These are phyloP conservation scores for Drosophila niveifrons DNA, from an alignment of 2,888 invertebrate species.

Conservation along the genomic window DNA sequence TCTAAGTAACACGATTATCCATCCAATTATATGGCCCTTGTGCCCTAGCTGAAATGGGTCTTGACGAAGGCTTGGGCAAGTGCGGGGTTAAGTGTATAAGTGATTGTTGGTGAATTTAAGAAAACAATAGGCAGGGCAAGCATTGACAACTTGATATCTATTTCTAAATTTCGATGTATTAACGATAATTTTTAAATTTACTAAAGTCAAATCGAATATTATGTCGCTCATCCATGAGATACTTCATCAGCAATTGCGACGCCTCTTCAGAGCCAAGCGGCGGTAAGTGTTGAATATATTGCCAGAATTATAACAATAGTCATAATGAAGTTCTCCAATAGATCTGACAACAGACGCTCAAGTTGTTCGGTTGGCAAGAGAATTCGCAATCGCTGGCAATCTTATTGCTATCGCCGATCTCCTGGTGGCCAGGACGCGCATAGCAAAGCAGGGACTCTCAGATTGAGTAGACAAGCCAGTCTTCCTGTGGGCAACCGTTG, in stretches of 20 bases:
- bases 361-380: neutral
- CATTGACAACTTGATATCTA: constrained; percentile 2
- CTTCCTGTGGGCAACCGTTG: neutral
- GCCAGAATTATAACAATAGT: neutral
- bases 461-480: neutral
- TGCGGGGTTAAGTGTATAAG: neutral
- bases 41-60: neutral
- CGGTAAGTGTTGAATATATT: constrained; percentile 29
- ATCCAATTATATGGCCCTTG: neutral
- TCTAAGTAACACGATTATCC: neutral
- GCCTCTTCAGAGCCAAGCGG: constrained; percentile 14
- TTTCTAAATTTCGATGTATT: constrained; percentile 4
- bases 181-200: constrained; percentile 5
- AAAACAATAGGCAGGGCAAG: constrained; percentile 3
- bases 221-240: constrained; percentile 27
- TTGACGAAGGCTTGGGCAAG: neutral
- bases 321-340: neutral
- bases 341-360: constrained; percentile 4
- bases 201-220: constrained; percentile 19
- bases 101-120: neutral
- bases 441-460: neutral
- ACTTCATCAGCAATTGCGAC: constrained; percentile 39
- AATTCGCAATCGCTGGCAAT: constrained; percentile 24
- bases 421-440: constrained; percentile 31
- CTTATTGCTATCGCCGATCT: constrained; percentile 11